Base-by-base conservation (phyloP, 2,888 invertebrate species). In the Dicycla oo region DNA sequence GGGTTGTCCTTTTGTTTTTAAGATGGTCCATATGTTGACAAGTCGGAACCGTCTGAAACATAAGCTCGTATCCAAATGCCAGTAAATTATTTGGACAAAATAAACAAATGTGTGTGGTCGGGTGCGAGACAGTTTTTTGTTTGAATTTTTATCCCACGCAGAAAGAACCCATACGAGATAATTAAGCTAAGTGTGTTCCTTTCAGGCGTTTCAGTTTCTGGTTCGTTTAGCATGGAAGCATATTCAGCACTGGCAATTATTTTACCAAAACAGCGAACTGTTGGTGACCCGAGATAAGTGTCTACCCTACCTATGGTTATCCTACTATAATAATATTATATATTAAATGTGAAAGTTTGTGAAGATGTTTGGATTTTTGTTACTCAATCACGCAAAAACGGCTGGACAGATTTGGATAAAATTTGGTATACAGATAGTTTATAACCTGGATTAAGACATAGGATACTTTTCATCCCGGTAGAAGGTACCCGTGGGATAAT, bases 71-170 rank as follows among this genome's bases (percentile, higher is more conserved):
- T 2, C 54, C 72, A 70, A 84, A 83, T 63, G 75, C 15, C 64
- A 76, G 73, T 82, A 86, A 83, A 81, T 85, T 71, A 81, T 86
- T 84, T 69, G 61, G 56, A 66, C 72, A 83, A 85, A 85, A 85
- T 81, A 86, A 86, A 86, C 85, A 85, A 86, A 79, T 82, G 80
- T 74, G 88, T 87, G 87, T 86, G 87, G 88, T 86, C 87, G 82
- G 58, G 64, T 73, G 69, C 10, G 66, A 38, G 73, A 62, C 57
- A 18, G 18, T 40, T 78, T 75, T 72, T 73, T 70, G 38, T 53
- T 47, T 23, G 4, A 38, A 49, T 38, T 53, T 65, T 53, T 56
- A 49, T 63, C n/a, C 7, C 51, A 58, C 15, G 45, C 34, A 30
- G n/a, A 57, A 51, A 47, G 13, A 7, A 20, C 26, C 61, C 56